Conservation (phyloP, 2,797 vertebrate genomes). For the Anableps anableps region DNA sequence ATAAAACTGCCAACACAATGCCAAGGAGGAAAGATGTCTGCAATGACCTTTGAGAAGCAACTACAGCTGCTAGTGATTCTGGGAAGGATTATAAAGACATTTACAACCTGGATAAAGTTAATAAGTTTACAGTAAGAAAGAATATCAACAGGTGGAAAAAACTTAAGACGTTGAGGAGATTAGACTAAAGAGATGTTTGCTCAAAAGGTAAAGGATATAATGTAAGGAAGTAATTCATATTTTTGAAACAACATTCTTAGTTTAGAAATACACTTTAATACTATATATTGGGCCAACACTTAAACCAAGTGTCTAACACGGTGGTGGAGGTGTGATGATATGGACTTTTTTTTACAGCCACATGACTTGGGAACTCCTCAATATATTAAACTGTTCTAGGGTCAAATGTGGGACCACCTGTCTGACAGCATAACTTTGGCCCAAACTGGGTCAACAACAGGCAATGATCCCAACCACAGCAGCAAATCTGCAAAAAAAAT, state of each 20-base stretch:
- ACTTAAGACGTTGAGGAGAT: not conserved
- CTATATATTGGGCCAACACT: too few species aligned
- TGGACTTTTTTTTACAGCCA: not conserved
- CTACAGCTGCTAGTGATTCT: not conserved
- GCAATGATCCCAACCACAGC: too few species aligned
- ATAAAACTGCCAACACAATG: not conserved
- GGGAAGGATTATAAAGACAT: not conserved
- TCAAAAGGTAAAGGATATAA: not conserved
- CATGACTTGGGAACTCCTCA: not conserved
- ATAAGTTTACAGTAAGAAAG: not conserved
- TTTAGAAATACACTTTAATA: not conserved
- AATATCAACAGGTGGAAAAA: not conserved
- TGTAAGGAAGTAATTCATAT: not conserved
- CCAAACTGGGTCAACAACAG: not conserved
- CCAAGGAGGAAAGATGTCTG: not conserved
- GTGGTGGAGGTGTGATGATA: not conserved
- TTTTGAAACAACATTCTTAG: not conserved
- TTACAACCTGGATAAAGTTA: not conserved
- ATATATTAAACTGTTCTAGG: too few species aligned
- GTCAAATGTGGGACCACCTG: not conserved
- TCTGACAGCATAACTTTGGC: not conserved
- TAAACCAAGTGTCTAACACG: not conserved
- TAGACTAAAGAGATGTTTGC: not conserved
- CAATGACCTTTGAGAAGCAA: too few species aligned
- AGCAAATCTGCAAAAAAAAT: too few species aligned